Base-by-base conservation (phyloP, 2,888 invertebrate species). In the Stenoptilia bipunctidactyla region DNA sequence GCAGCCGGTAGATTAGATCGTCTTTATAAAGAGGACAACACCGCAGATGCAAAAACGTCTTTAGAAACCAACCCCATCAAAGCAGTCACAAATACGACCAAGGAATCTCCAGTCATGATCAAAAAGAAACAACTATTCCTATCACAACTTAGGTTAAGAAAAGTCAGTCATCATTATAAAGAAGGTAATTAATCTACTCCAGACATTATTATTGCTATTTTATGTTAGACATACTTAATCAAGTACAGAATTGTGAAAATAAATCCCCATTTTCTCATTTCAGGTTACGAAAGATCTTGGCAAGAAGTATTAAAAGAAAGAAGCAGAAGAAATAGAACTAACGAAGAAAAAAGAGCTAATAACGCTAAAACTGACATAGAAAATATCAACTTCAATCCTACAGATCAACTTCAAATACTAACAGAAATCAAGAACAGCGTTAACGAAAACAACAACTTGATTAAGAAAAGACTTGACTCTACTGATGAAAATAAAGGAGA, bases 201-300 rank as follows among this genome's bases (percentile, higher is more conserved):
- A 30, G 4, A 10, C 9, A 30, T n/a, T n/a, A n/a, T n/a, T n/a
- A n/a, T n/a, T n/a, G n/a, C n/a, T n/a, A n/a, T n/a, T n/a, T n/a
- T n/a, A n/a, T n/a, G n/a, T n/a, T n/a, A n/a, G n/a, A n/a, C n/a
- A n/a, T n/a, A n/a, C n/a, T n/a, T n/a, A n/a, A n/a, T n/a, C n/a
- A n/a, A n/a, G n/a, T n/a, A n/a, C n/a, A n/a, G n/a, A n/a, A n/a
- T n/a, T n/a, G n/a, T n/a, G n/a, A n/a, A n/a, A n/a, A n/a, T n/a
- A n/a, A n/a, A n/a, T n/a, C n/a, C n/a, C n/a, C n/a, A 30, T 30
- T 9, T 20, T 20, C 3, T 20, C 3, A 5, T 20, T 20, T 39
- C 73, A 89, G 89, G 77, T 45, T 85, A 87, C 54, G 90, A 90
- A 65, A 75, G 71, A 38, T 80, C 83, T 36, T 91, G 91, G 91